Evolutionary conservation across 2,888 invertebrate species (phyloP).

Genomic region (Dioctria rufipes): DNA sequence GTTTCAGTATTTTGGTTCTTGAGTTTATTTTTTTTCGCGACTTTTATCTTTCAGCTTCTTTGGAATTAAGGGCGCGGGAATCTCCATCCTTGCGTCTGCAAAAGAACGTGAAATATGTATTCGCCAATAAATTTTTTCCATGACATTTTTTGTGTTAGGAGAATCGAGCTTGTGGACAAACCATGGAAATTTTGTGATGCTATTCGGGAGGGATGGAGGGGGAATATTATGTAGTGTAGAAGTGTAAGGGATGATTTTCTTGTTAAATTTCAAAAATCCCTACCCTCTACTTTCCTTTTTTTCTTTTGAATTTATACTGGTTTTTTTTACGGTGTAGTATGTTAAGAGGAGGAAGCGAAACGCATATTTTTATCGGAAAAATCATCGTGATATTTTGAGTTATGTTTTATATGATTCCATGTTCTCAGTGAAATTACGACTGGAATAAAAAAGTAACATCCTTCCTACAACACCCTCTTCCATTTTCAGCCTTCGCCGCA

Average conservation of each 20-base stretch:
- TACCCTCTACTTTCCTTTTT: not conserved
- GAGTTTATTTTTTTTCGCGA: constrained; percentile 27
- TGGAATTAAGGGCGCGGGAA: constrained; percentile 29
- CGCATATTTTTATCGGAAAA: constrained; percentile 9
- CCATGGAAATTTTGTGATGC: not conserved
- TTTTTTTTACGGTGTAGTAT: not conserved
- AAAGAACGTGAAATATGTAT: constrained; percentile 36
- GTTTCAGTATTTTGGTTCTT: constrained; percentile 21
- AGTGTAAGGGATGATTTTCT: not conserved
- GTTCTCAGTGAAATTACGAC: constrained; percentile 9
- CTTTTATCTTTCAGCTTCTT: constrained; percentile 37
- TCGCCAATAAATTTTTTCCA: constrained; percentile 43
- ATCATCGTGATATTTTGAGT: constrained; percentile 19
- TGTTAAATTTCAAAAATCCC: not conserved
- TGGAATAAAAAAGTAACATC: not conserved
- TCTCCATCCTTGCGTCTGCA: not conserved
- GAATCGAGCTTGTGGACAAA: not conserved
- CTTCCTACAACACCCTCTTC: too few relatives aligned
- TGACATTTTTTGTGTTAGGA: constrained; percentile 25
- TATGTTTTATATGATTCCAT: constrained; percentile 11
- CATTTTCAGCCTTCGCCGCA: too few relatives aligned
- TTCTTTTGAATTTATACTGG: not conserved
- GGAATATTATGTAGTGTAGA: not conserved
- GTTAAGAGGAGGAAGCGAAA: not conserved
- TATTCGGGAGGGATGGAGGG: not conserved